A percentile compares a stretch with the other conserved stretches of the same genome.
Evolutionary conservation across 2,888 invertebrate species (phyloP).

Genomic region (Druceiella hillmani): DNA sequence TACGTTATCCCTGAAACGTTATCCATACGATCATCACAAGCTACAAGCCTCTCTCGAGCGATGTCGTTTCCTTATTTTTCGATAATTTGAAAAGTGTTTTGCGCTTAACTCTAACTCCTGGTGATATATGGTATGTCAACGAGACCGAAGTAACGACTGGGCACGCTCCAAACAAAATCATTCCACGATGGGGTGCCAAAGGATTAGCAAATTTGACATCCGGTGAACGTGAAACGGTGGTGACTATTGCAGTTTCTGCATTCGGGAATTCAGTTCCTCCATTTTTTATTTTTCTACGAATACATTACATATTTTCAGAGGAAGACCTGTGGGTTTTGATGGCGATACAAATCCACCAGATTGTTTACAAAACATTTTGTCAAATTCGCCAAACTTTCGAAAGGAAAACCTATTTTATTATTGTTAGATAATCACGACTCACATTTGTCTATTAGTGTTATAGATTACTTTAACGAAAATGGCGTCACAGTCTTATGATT

Average conservation of each 20-base stretch:
- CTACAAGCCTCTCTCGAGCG: constrained; percentile 1
- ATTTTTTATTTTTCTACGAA: not conserved
- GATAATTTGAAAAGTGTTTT: not conserved
- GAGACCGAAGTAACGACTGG: constrained; percentile 1
- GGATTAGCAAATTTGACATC: not conserved
- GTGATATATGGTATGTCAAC: not conserved
- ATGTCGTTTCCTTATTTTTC: not conserved
- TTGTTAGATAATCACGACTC: constrained; percentile 1
- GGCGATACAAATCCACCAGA: constrained; percentile 1
- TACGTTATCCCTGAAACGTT: not conserved
- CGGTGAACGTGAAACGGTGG: not conserved
- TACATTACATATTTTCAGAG: not conserved
- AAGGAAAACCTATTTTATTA: not conserved
- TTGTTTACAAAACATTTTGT: constrained; percentile 1
- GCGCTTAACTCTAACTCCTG: constrained; percentile 1
- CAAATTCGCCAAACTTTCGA: constrained; percentile 1
- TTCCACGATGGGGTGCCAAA: not conserved
- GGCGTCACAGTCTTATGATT: not conserved
- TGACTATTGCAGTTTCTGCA: not conserved
- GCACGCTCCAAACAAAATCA: not conserved
- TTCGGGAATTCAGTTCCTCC: not conserved
- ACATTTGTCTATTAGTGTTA: not conserved
- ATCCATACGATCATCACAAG: constrained; percentile 1
- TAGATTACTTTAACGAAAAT: not conserved
- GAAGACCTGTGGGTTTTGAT: constrained; percentile 1